These are phyloP conservation scores for Nestor notabilis DNA, from an alignment of 2,113 vertebrate species.

Conservation along the genomic window DNA sequence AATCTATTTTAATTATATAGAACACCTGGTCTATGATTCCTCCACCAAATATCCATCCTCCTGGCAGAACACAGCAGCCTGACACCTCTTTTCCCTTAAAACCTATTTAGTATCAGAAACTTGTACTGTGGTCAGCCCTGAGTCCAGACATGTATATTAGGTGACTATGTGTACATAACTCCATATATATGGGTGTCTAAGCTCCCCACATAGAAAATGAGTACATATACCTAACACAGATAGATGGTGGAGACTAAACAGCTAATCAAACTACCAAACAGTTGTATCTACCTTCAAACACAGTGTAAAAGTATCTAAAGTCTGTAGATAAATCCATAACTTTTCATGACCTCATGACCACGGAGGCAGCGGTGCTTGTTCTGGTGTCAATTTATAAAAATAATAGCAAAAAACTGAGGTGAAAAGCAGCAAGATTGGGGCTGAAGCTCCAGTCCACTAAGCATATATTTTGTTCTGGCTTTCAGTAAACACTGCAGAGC, in stretches of 20 bases:
- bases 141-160: rapidly evolving
- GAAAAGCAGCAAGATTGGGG: not conserved
- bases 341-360: rapidly evolving
- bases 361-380: rapidly evolving
- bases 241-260: not conserved
- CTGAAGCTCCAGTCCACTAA: not conserved
- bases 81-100: not conserved
- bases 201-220: rapidly evolving
- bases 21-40: rapidly evolving
- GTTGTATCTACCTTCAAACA: not conserved
- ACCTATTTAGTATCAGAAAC: rapidly evolving
- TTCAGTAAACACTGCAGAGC: not conserved
- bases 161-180: rapidly evolving
- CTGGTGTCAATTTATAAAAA: not conserved
- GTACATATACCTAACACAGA: not conserved
- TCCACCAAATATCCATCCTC: not conserved
- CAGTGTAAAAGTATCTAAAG: not conserved
- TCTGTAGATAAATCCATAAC: too few species aligned
- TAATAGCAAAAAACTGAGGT: rapidly evolving
- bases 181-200: not conserved
- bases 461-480: not conserved
- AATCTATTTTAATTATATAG: not conserved
- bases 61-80: rapidly evolving
- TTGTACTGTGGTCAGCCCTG: rapidly evolving
- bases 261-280: not conserved